Evolutionary conservation across 2,113 vertebrate species (phyloP).

Genomic region (Corynorhinus townsendii): DNA sequence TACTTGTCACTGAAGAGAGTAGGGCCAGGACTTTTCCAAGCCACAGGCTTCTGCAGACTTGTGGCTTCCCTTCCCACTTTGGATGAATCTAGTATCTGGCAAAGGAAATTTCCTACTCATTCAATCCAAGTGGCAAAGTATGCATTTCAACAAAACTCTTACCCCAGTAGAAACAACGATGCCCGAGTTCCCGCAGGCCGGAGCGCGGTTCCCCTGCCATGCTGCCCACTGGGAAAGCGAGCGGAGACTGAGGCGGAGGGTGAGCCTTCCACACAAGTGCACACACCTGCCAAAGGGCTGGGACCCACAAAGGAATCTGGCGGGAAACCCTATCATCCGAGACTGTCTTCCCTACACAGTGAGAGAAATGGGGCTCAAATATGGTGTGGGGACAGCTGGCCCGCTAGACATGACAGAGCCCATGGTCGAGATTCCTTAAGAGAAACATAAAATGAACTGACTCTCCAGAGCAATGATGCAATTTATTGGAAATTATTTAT

Average conservation of each 20-base stretch:
- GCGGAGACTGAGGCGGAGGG: background rate
- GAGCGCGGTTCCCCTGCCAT: too few relatives aligned
- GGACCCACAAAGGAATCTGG: background rate
- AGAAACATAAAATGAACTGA: slow-evolving; percentile 69
- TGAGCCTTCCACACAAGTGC: background rate
- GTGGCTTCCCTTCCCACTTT: background rate
- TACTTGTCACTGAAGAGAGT: background rate
- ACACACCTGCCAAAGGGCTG: background rate
- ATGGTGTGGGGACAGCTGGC: background rate
- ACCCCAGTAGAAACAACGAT: rapidly evolving
- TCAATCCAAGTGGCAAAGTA: background rate
- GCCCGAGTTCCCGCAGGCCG: background rate
- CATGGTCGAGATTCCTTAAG: background rate
- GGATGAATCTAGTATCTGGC: background rate
- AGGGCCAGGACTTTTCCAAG: background rate
- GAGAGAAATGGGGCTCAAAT: background rate
- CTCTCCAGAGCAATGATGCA: slow-evolving; percentile 72
- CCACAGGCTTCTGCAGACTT: background rate
- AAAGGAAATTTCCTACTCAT: background rate
- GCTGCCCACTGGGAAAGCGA: too few relatives aligned
- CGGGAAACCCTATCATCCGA: background rate
- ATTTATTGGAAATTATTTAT: slow-evolving; percentile 77
- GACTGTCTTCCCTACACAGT: background rate
- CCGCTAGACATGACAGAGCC: background rate
- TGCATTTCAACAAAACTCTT: background rate